Percentiles rank a stretch among this genome's conserved stretches.
These are phyloP conservation scores for Girardia tigrina DNA, from an alignment of 2,888 invertebrate genomes.

Conservation along the genomic window DNA sequence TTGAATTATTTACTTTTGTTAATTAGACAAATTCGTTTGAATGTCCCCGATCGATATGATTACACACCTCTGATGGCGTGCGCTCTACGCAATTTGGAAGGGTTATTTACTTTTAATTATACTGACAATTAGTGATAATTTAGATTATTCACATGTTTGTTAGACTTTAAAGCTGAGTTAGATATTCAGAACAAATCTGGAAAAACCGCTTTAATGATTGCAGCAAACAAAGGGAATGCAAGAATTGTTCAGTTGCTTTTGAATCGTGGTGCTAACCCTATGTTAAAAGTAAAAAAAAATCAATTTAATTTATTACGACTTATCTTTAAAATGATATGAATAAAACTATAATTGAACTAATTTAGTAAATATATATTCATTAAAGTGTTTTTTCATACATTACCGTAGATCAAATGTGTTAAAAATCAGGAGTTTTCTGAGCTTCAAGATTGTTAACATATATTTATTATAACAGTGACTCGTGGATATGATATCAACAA, in stretches of 20 bases:
- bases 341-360: no score
- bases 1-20: background rate
- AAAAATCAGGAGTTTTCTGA: no score
- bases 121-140: background rate
- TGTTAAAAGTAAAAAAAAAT: conserved; percentile 9
- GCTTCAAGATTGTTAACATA: no score
- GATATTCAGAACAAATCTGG: background rate
- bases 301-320: no score
- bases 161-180: background rate
- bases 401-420: no score
- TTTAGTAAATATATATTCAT: no score
- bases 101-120: background rate
- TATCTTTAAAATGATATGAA: no score
- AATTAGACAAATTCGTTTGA: background rate
- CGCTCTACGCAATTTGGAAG: conserved; percentile 4
- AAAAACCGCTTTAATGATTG: conserved; percentile 7
- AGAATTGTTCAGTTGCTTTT: background rate
- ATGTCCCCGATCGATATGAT: background rate
- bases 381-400: no score
- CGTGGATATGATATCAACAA: no score
- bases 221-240: background rate
- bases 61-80: background rate
- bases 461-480: no score
- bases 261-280: background rate
- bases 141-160: background rate